A percentile compares a stretch with the other conserved stretches of the same genome.
Evolutionary conservation across 2,113 vertebrate species (phyloP).

Genomic region (Raja brachyura): DNA sequence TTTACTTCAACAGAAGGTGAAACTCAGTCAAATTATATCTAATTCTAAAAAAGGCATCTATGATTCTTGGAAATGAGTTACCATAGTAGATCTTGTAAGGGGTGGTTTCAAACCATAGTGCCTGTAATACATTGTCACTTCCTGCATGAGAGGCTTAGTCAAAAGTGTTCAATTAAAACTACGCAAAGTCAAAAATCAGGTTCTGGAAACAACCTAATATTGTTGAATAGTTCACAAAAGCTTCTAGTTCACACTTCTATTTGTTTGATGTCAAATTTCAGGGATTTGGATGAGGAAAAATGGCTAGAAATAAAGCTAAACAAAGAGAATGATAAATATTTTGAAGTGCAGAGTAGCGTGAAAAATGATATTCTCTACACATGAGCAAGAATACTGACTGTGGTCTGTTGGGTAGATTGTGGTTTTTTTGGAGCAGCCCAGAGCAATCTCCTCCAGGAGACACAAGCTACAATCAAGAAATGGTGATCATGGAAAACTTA

Average conservation of each 20-base stretch:
- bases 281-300: neutral
- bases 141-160: neutral
- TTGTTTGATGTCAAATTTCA: neutral
- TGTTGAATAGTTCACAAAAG: neutral
- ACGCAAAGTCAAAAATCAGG: neutral
- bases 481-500: neutral
- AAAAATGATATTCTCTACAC: neutral
- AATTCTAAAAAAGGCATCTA: neutral
- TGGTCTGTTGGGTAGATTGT: neutral
- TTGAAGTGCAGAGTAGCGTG: neutral
- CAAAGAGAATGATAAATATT: too few relatives aligned
- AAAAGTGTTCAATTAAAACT: neutral
- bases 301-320: neutral
- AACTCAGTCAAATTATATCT: neutral
- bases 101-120: constrained; percentile 7
- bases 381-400: neutral
- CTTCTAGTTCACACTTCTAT: neutral
- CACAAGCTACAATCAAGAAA: neutral
- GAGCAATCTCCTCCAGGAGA: neutral
- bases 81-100: neutral
- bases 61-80: constrained; percentile 19
- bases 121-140: neutral
- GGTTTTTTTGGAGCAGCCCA: neutral
- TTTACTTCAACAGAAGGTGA: neutral
- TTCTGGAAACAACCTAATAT: neutral